Evolutionary conservation across 1,140 invertebrate species (phyloP).

Genomic region (Aradophagus sp.): DNA sequence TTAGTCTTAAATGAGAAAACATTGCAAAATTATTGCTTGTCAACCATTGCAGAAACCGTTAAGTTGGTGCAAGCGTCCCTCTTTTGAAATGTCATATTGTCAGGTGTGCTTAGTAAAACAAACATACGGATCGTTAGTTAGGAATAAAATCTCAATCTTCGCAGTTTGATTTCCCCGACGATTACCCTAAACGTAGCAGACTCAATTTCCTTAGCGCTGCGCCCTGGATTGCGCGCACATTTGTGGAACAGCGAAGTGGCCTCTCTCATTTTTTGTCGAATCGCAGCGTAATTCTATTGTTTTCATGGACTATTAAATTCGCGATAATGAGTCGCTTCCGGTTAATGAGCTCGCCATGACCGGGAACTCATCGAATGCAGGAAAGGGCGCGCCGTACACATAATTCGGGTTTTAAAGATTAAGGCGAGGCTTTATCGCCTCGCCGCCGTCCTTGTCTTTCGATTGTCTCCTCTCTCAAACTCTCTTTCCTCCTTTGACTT

Average conservation of each 20-base stretch:
- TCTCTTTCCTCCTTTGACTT: constrained; percentile 56
- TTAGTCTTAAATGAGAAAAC: no score
- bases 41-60: no score
- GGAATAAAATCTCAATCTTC: constrained; percentile 27
- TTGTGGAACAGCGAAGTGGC: constrained; percentile 48
- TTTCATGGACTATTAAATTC: constrained; percentile 76
- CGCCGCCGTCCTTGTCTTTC: constrained; percentile 54
- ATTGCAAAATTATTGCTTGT: no score
- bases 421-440: constrained; percentile 68
- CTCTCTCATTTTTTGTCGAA: constrained; percentile 71
- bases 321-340: constrained; percentile 72
- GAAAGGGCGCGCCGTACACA: constrained; percentile 72
- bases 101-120: background rate
- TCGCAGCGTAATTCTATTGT: constrained; percentile 74
- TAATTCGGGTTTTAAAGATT: constrained; percentile 73
- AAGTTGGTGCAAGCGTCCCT: no score
- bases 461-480: constrained; percentile 60
- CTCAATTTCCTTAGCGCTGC: constrained; percentile 63
- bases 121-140: constrained; percentile 1
- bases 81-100: no score
- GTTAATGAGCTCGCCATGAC: constrained; percentile 61
- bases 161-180: constrained; percentile 60
- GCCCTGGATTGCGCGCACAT: constrained; percentile 39
- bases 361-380: constrained; percentile 72
- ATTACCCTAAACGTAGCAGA: constrained; percentile 57